Evolutionary conservation across 2,797 vertebrate species (phyloP).

Genomic region (Myotis pilosus): DNA sequence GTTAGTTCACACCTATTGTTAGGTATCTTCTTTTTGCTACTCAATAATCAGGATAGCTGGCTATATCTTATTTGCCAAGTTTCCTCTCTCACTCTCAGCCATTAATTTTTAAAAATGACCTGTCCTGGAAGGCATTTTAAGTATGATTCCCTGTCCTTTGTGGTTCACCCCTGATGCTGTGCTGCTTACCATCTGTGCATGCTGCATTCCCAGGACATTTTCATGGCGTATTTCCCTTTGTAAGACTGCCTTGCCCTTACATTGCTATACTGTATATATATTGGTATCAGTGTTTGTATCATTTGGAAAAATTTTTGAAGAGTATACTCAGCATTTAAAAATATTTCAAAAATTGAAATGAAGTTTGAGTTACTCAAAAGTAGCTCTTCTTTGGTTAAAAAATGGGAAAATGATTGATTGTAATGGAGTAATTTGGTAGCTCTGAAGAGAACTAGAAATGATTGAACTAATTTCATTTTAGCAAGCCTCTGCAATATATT

Average conservation of each 20-base stretch:
- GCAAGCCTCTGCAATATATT: slow-evolving; percentile 33
- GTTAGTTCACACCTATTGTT: not conserved
- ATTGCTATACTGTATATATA: not conserved
- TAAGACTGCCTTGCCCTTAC: not conserved
- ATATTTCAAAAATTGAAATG: slow-evolving; percentile 44
- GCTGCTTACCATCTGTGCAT: not conserved
- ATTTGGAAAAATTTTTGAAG: slow-evolving; percentile 48
- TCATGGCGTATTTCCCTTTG: not conserved
- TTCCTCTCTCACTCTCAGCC: not conserved
- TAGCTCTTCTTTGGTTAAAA: slow-evolving; percentile 33
- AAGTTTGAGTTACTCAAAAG: slow-evolving; percentile 56
- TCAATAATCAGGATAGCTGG: not conserved
- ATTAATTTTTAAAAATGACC: slow-evolving; percentile 33
- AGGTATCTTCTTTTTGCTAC: not conserved
- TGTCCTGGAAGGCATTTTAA: not conserved
- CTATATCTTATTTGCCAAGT: not conserved
- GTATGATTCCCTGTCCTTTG: not conserved
- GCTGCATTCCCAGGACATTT: not conserved
- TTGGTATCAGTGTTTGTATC: not conserved
- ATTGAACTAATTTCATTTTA: slow-evolving; percentile 52
- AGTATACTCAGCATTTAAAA: slow-evolving; percentile 47
- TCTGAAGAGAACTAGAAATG: slow-evolving; percentile 57
- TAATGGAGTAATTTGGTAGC: slow-evolving; percentile 48
- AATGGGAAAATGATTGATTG: slow-evolving; percentile 40
- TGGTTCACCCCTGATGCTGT: not conserved